A percentile compares a stretch with the other conserved stretches of the same genome.
phyloP scores from a whole-genome alignment of 2,888 invertebrate species.

The Conomelus anceps region DNA sequence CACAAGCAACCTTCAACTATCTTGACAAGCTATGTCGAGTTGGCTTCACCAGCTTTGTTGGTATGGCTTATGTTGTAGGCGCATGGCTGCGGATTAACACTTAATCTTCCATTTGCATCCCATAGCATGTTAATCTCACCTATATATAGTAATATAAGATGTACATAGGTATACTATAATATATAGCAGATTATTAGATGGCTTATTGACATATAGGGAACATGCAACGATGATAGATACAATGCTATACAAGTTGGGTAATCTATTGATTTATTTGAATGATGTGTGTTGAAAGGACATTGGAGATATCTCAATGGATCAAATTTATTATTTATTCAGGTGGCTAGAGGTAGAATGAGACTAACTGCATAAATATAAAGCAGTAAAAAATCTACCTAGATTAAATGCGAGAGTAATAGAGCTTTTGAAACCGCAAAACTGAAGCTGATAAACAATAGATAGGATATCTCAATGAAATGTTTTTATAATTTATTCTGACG shows the following conservation, averaged over 20 bases:
- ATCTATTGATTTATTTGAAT: background rate
- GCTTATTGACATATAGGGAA: background rate
- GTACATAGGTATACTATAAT: background rate
- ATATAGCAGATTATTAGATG: background rate
- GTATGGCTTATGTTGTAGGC: background rate
- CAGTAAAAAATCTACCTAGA: too few species aligned
- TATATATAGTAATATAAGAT: background rate
- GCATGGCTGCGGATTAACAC: background rate
- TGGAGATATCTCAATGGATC: too few species aligned
- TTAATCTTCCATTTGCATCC: background rate
- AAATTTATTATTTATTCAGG: too few species aligned
- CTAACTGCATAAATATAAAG: too few species aligned
- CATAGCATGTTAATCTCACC: background rate
- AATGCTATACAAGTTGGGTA: background rate
- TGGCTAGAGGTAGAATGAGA: too few species aligned
- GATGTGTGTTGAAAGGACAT: background rate
- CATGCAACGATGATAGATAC: background rate
- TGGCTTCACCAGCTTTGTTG: background rate
- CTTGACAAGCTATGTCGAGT: background rate
- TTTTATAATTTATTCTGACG: too few species aligned
- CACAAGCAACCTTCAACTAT: background rate
- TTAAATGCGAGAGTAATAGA: too few species aligned
- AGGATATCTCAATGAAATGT: too few species aligned
- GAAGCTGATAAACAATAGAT: too few species aligned
- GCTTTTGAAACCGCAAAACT: too few species aligned